Evolutionary conservation across 2,888 invertebrate species (phyloP).

Genomic region (Maniola hyperantus): DNA sequence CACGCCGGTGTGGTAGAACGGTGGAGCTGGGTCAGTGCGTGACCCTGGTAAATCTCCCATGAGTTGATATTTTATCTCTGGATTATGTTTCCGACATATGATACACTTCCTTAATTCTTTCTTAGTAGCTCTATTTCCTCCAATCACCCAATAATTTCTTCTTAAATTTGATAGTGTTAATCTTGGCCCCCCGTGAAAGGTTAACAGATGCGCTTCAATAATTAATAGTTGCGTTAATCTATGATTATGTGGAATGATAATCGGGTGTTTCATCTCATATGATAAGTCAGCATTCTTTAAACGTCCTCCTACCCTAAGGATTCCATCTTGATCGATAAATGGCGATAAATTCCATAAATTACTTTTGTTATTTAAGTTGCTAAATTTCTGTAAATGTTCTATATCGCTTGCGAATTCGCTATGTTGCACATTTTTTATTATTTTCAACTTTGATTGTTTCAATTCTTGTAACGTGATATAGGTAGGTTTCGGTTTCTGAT

Average conservation of each 20-base stretch:
- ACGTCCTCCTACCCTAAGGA: not conserved
- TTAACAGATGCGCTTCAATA: not conserved
- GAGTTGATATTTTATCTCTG: not conserved
- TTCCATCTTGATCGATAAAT: not conserved
- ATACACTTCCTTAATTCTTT: not conserved
- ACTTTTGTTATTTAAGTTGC: not conserved
- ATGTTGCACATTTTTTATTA: no score
- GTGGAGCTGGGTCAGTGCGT: no score
- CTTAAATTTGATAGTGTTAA: not conserved
- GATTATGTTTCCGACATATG: not conserved
- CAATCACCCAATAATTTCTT: not conserved
- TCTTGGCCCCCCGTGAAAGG: not conserved
- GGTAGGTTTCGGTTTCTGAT: no score
- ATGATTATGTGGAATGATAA: no score
- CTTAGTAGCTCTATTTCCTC: not conserved
- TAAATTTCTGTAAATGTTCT: no score
- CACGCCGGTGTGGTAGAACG: no score
- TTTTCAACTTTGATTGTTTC: no score
- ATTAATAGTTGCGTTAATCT: not conserved
- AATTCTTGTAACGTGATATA: no score
- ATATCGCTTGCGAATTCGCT: no score
- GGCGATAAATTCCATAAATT: not conserved
- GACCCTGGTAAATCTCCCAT: not conserved
- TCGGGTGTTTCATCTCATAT: not conserved
- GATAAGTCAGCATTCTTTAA: not conserved